Evolutionary conservation across 2,888 invertebrate species (phyloP), one percentile per base, ranked within the genome.

Genomic region (Hyppa rectilinea): DNA sequence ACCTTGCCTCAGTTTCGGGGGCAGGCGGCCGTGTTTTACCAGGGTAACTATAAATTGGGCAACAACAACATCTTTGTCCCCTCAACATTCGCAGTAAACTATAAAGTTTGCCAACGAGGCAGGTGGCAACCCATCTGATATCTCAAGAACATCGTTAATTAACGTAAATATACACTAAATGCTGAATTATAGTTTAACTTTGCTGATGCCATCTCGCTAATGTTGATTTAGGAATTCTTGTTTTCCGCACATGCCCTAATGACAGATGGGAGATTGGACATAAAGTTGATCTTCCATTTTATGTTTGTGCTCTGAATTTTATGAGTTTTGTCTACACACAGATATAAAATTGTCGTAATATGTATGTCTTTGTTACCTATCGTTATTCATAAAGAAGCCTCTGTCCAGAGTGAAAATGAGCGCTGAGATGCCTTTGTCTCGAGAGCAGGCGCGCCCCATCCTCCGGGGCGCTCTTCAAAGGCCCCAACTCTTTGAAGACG

Each of bases 401-500:
- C 83, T 84, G 87, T 85, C 82, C 87, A 84, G 83, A 88, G 88
- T 85, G 89, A 91, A 91, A 92, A 92, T 90, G 90, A 93, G 89
- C 86, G 90, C 85, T 85, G 82, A 85, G 80, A 89, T 89, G 87
- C 89, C 91, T 93, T 94, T 93, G 93, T 94, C 92, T 93, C 89
- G 86, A 80, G 75, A 86, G 82, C 73, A 83, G 71, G 85, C 81
- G 84, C 83, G 83, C 83, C 81, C 85, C 85, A 83, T 85, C 83
- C 84, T 81, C 83, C 82, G 82, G 81, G 87, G 84, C 83, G 80
- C 82, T 83, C 87, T 86, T 93, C 93, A 92, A 94, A 94, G 92
- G 91, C 89, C 80, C 88, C 91, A 94, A 94, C 95, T 95, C 95
- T 95, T 95, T 95, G 95, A 93, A 94, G 94, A 91, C 90, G 91